phyloP scores from a whole-genome alignment of 37 sponge, comb jelly and placozoan species.

The Cladorhizidae sp. region DNA sequence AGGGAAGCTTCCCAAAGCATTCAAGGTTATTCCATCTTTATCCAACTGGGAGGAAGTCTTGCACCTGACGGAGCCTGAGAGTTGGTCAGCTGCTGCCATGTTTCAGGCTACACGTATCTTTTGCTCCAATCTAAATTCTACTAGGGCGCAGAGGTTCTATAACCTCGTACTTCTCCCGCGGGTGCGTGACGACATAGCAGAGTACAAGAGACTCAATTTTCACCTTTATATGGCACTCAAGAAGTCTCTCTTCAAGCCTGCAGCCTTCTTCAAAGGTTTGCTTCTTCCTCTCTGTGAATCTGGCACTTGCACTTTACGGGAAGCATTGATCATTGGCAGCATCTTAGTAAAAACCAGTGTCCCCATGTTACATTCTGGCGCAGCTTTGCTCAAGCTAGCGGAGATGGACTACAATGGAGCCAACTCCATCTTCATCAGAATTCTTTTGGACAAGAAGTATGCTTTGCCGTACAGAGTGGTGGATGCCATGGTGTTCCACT shows the following conservation, averaged over 20 bases:
- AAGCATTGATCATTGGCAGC: constrained; percentile 96
- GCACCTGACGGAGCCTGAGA: constrained; percentile 85
- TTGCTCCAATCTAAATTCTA: constrained; percentile 83
- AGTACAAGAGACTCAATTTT: constrained; percentile 92
- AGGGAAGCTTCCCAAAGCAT: constrained; percentile 96
- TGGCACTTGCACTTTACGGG: constrained; percentile 91
- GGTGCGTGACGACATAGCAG: constrained; percentile 96
- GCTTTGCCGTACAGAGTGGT: constrained; percentile 94
- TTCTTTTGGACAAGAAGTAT: constrained; percentile 95
- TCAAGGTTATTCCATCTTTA: constrained; percentile 93
- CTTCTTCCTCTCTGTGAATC: constrained; percentile 89
- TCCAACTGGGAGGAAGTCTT: constrained; percentile 96
- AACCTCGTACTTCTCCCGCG: constrained; percentile 93
- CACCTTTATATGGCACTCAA: constrained; percentile 97
- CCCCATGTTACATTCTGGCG: constrained; percentile 94
- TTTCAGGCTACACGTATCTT: constrained; percentile 95
- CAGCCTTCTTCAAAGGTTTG: constrained; percentile 98
- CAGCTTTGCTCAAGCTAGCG: constrained; percentile 93
- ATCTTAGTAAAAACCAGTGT: constrained; percentile 86
- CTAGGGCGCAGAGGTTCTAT: constrained; percentile 90
- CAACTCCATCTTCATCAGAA: constrained; percentile 91
- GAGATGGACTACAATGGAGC: constrained; percentile 97
- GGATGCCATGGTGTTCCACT: constrained; percentile 89
- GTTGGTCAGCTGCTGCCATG: constrained; percentile 97
- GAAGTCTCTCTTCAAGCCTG: constrained; percentile 95